Base-by-base conservation (phyloP, 2,888 invertebrate species). In the Linyphia triangularis region DNA sequence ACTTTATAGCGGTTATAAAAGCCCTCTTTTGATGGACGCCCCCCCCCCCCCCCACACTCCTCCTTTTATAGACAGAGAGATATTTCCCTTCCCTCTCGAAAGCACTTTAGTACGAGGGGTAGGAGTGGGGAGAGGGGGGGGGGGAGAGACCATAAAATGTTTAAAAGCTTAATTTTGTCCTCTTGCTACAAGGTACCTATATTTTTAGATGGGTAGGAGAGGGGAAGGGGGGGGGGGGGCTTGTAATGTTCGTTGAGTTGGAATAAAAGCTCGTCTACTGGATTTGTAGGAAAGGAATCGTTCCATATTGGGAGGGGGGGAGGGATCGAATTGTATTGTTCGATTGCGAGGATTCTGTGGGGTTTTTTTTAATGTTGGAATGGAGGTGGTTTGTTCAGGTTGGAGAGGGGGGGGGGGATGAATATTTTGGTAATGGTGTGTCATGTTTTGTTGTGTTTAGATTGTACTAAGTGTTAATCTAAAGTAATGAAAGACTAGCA, bases 1-100 rank as follows among this genome's bases (percentile, higher is more conserved):
- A 83, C 83, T 83, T 83, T 83, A 83, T 83, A 73, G 83, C 83
- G 83, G 83, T 83, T 83, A 83, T 83, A 83, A 83, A 83, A 83
- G 83, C 83, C 51, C 73, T 28, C 83, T 61, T 78, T 83, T 83
- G 83, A 83, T 83, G 73, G 83, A 83, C 73, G 73, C 65, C 83
- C 40, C 70, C 61, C 40, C 33, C 83, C 22, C 73, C 65, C 73
- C 69, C 61, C 33, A 9, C 26, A 28, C 57, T 33, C 30, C 69
- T 37, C 16, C 30, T n/a, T 33, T n/a, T n/a, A n/a, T 33, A 51
- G 59, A 81, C 69, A 30, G 26, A 37, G 69, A 70, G 69, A 81
- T 81, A 70, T 81, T 70, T 70, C 81, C 70, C 82, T 6, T 9
- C 33, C 33, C 33, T 33, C 33, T 33, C 9, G 33, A n/a, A n/a